phyloP scores from a whole-genome alignment of 2,797 vertebrate species.

The Halcyon leucocephala region DNA sequence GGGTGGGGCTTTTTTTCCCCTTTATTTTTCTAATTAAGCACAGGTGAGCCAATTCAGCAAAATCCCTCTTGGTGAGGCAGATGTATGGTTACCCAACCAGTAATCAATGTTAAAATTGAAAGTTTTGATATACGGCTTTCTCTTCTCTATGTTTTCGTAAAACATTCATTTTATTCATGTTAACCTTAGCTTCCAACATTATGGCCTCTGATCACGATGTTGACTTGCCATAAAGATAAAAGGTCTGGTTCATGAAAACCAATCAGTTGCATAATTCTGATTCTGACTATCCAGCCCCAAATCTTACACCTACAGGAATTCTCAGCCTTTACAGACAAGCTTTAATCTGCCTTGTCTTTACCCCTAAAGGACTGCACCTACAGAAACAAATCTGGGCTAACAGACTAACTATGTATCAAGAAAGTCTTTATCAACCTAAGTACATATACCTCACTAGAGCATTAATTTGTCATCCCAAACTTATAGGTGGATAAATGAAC shows the following conservation, averaged over 20 bases:
- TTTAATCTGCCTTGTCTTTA: background rate
- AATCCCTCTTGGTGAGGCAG: background rate
- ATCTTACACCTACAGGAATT: background rate
- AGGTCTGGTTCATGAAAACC: background rate
- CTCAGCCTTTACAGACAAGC: background rate
- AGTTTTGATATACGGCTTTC: background rate
- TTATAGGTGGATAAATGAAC: background rate
- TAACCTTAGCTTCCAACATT: background rate
- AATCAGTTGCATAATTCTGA: background rate
- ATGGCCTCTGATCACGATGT: background rate
- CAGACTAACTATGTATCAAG: background rate
- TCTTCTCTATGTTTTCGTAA: background rate
- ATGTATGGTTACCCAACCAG: background rate
- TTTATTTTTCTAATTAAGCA: background rate
- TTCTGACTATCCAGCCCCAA: background rate
- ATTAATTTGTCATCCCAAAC: background rate
- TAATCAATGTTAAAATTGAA: background rate
- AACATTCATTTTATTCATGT: background rate
- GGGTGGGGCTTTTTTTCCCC: rapidly evolving
- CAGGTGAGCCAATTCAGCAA: background rate
- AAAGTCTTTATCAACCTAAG: background rate
- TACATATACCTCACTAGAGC: background rate
- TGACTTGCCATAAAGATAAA: background rate
- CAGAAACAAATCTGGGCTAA: background rate
- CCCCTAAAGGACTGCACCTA: background rate